Percentiles rank a stretch among this genome's conserved stretches.
Conservation (phyloP, 2,888 invertebrate species). For the Myathropa florea region DNA sequence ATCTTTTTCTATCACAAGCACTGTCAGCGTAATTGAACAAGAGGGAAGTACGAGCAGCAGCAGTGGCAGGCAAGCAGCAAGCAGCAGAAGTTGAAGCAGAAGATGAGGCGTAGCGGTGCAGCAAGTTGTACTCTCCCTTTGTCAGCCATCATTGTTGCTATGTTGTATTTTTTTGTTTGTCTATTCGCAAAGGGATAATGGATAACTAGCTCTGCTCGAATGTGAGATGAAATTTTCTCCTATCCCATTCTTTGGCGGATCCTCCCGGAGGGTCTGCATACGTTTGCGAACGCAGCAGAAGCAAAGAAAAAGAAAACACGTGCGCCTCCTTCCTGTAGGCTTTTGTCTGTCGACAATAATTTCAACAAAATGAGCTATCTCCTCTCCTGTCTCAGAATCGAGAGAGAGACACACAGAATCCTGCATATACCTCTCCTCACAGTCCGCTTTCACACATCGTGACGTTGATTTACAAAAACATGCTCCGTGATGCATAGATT, state of each 20-base stretch:
- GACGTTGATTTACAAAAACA: conserved; percentile 67
- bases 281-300: conserved; percentile 9
- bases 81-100: conserved; percentile 13
- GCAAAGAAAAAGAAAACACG: conserved; percentile 56
- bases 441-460: conserved; percentile 20
- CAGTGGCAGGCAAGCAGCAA: not conserved
- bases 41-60: conserved; percentile 26
- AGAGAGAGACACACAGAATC: not conserved
- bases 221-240: conserved; percentile 52
- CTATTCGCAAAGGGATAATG: conserved; percentile 65
- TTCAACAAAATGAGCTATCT: conserved; percentile 62
- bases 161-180: conserved; percentile 52
- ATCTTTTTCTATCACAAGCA: conserved; percentile 62
- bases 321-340: conserved; percentile 58
- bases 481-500: conserved; percentile 59
- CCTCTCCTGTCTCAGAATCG: conserved; percentile 30
- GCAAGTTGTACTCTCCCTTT: conserved; percentile 49
- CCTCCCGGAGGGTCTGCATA: conserved; percentile 28
- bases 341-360: conserved; percentile 69
- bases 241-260: not conserved
- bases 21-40: conserved; percentile 68
- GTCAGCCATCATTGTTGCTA: conserved; percentile 57
- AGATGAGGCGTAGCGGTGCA: conserved; percentile 9
- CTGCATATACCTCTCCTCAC: not conserved
- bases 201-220: conserved; percentile 63